These are phyloP conservation scores for Trochalopteron elliotii DNA, from an alignment of 2,113 vertebrate species.

Conservation along the genomic window DNA sequence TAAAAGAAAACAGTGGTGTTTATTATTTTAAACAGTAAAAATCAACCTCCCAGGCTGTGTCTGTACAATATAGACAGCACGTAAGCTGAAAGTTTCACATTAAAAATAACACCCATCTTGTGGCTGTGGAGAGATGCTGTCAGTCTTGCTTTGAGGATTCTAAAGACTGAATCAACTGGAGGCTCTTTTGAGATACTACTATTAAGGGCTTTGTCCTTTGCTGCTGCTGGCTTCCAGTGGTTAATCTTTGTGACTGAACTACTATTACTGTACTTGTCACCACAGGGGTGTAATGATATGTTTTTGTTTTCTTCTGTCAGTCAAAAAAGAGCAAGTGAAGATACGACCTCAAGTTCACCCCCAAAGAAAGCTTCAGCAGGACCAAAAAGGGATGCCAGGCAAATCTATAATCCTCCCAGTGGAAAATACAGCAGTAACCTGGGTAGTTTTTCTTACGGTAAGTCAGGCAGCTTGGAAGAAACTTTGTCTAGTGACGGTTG, in stretches of 20 bases:
- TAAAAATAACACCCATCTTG: neutral
- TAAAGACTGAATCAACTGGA: neutral
- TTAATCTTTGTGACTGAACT: neutral
- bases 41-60: neutral
- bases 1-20: neutral
- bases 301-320: constrained; percentile 67
- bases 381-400: constrained; percentile 91
- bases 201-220: neutral
- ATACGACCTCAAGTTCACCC: constrained; percentile 78
- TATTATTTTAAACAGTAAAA: neutral
- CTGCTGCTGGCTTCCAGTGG: neutral
- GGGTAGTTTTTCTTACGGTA: constrained; percentile 91
- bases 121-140: neutral
- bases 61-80: neutral
- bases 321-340: constrained; percentile 87
- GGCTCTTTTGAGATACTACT: neutral
- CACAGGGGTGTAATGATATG: neutral
- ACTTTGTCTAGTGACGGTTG: neutral
- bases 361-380: constrained; percentile 87
- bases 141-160: neutral
- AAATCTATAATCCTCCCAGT: constrained; percentile 98
- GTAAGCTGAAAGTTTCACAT: neutral
- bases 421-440: constrained; percentile 96
- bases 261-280: neutral
- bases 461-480: constrained; percentile 64